A percentile compares a stretch with the other conserved stretches of the same genome.
These are phyloP conservation scores for Zaprionus obscuricornis DNA, from an alignment of 2,888 invertebrate genomes.

Conservation along the genomic window DNA sequence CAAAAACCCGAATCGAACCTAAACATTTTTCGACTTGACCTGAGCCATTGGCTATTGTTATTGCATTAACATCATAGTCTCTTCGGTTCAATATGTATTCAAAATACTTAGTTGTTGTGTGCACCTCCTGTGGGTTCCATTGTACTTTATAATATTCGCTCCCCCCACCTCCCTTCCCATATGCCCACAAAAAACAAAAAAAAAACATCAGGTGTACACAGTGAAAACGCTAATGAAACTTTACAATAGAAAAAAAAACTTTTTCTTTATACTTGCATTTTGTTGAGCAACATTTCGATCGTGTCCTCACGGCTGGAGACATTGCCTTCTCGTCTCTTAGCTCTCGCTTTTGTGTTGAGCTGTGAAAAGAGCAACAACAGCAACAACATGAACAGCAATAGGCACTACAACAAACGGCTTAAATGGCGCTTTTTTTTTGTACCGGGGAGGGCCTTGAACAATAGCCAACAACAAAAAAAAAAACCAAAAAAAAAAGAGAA, in stretches of 20 bases:
- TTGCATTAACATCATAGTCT: constrained; percentile 14
- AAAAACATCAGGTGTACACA: constrained; percentile 63
- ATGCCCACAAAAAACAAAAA: too few species aligned
- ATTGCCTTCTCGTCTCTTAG: constrained; percentile 47
- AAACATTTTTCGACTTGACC: constrained; percentile 42
- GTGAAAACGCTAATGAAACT: constrained; percentile 64
- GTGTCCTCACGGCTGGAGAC: constrained; percentile 74
- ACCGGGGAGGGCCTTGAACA: constrained; percentile 42
- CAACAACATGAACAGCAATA: constrained; percentile 12
- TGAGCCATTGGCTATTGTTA: constrained; percentile 28
- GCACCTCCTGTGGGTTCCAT: constrained; percentile 68
- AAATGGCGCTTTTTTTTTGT: constrained; percentile 65
- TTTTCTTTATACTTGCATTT: constrained; percentile 29
- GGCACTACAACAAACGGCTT: constrained; percentile 64
- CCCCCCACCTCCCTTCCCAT: too few species aligned
- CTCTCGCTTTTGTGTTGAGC: constrained; percentile 69
- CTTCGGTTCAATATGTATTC: too few species aligned
- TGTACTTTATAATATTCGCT: constrained; percentile 35
- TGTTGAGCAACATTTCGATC: constrained; percentile 50
- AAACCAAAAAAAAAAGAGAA: too few species aligned
- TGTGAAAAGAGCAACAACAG: constrained; percentile 65
- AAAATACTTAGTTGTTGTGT: constrained; percentile 53
- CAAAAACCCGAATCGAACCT: too few species aligned
- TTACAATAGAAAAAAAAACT: constrained; percentile 37
- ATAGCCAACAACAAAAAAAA: too few species aligned